Evolutionary conservation across 1,140 invertebrate genomes (phyloP).

Genomic region (Andrena cerasifolii): DNA sequence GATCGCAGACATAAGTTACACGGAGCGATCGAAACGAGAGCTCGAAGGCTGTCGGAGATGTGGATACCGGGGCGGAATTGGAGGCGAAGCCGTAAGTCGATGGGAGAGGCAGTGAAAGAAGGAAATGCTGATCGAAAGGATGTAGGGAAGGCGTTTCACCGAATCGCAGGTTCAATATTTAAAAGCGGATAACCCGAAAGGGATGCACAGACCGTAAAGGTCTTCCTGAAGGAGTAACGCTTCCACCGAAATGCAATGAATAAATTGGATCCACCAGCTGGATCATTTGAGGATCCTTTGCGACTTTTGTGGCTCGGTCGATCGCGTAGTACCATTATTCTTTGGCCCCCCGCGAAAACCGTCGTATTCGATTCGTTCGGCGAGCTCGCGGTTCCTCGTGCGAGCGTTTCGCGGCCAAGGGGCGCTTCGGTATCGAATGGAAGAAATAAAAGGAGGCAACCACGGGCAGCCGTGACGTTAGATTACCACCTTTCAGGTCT

Average conservation of each 20-base stretch:
- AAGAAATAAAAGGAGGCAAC: neutral
- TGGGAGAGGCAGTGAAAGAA: conserved; percentile 30
- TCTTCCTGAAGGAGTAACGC: conserved; percentile 30
- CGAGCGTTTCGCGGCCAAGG: neutral
- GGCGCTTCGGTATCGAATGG: neutral
- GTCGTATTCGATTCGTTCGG: too few relatives aligned
- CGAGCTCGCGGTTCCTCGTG: neutral
- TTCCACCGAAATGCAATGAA: conserved; percentile 43
- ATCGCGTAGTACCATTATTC: too few relatives aligned
- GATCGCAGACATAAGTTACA: too few relatives aligned
- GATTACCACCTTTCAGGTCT: conserved; percentile 41
- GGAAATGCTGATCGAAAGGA: conserved; percentile 45
- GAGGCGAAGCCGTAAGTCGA: conserved; percentile 32
- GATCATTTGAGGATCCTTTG: conserved; percentile 22
- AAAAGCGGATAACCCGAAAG: conserved; percentile 63
- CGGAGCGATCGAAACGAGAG: neutral
- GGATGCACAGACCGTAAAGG: conserved; percentile 47
- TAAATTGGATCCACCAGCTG: conserved; percentile 42
- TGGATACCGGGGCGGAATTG: neutral
- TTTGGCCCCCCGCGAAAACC: too few relatives aligned
- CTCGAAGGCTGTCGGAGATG: neutral
- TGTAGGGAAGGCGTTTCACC: conserved; percentile 34
- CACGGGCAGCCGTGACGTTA: conserved; percentile 9
- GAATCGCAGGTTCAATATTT: conserved; percentile 64
- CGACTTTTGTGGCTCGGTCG: too few relatives aligned